Conservation (phyloP, 2,797 vertebrate species). For the Sciurus vulgaris region DNA sequence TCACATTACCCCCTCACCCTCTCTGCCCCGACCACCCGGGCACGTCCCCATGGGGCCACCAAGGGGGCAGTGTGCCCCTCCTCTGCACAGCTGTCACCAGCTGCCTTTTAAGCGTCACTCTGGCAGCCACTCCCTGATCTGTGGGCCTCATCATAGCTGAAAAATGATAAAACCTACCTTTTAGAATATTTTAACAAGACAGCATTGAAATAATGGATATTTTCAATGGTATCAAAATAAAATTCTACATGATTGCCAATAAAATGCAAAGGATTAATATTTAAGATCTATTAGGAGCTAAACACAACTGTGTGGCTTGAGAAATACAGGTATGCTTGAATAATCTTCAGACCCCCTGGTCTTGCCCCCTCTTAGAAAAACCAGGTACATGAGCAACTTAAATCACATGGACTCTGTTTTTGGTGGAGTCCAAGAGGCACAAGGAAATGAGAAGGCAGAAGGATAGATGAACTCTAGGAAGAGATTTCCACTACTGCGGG, state of each 20-base stretch:
- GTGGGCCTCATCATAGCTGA: background rate
- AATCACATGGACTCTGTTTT: background rate
- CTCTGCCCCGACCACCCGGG: too few relatives aligned
- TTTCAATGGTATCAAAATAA: background rate
- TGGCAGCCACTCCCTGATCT: background rate
- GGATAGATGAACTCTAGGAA: background rate
- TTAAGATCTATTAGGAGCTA: background rate
- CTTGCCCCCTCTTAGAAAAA: background rate
- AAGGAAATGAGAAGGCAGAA: too few relatives aligned
- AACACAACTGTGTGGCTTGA: background rate
- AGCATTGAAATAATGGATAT: background rate
- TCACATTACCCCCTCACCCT: accelerated
- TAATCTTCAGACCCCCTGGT: background rate
- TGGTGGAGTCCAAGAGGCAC: accelerated
- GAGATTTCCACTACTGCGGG: background rate
- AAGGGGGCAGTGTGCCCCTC: background rate
- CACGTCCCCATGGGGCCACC: background rate
- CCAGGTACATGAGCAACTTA: background rate
- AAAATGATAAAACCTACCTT: background rate
- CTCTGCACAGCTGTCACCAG: background rate
- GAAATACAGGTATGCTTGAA: background rate
- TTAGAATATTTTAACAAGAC: background rate
- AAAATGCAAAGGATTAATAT: background rate
- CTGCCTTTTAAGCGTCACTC: accelerated
- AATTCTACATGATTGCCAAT: background rate